These are phyloP conservation scores for Palythoa grandiflora DNA, from an alignment of 92 coral and sea anemone genomes.

Conservation along the genomic window DNA sequence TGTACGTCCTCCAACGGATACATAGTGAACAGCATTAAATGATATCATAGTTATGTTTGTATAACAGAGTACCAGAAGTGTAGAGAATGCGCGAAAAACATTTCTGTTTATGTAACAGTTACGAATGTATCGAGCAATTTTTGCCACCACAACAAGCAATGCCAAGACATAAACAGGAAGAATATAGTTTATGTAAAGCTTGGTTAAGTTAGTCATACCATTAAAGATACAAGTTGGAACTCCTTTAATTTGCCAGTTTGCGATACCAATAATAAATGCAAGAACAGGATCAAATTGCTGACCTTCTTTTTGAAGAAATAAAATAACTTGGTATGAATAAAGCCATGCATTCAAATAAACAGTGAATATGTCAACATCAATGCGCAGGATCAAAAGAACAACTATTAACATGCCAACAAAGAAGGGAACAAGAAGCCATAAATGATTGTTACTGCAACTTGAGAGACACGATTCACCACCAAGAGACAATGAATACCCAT, in stretches of 20 bases:
- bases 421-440: conserved; percentile 76
- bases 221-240: conserved; percentile 66
- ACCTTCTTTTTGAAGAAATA: conserved; percentile 70
- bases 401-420: conserved; percentile 54
- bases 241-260: conserved; percentile 70
- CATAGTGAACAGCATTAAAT: conserved; percentile 75
- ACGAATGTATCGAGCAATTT: conserved; percentile 72
- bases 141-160: conserved; percentile 69
- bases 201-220: conserved; percentile 80
- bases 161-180: conserved; percentile 77
- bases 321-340: conserved; percentile 84
- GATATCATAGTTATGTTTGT: conserved; percentile 82
- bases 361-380: conserved; percentile 82
- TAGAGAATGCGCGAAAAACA: conserved; percentile 77
- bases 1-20: conserved; percentile 65
- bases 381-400: conserved; percentile 76
- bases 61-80: conserved; percentile 80
- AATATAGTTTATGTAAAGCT: conserved; percentile 75
- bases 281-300: conserved; percentile 58
- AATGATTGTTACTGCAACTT: conserved; percentile 51
- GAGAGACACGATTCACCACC: conserved; percentile 71
- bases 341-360: conserved; percentile 89
- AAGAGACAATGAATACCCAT: conserved; percentile 64
- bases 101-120: conserved; percentile 86
- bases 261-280: conserved; percentile 73